Base-by-base conservation (phyloP, 1,140 invertebrate species). In the Dendrolimus kikuchii region DNA sequence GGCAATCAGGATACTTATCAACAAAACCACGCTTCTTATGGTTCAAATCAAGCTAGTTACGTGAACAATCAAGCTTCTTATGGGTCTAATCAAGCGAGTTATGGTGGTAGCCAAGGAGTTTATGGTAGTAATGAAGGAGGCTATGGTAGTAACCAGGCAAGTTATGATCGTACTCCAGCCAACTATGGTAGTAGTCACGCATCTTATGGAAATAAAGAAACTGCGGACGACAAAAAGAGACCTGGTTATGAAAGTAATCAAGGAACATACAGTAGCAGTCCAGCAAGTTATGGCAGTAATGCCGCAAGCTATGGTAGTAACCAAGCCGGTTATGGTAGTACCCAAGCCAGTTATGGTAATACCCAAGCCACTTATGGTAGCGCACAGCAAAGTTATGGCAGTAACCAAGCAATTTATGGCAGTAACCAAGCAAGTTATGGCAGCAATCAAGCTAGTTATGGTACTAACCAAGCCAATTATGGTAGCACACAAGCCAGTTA, bases 61-160 rank as follows among this genome's bases (percentile, higher is more conserved):
- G 50, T 47, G 6, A 54, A 53, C 36, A 42, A 49, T 43, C 53
- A 60, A 49, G 48, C 46, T 9, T 46, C 50, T 43, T 43, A 43
- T 52, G 45, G 51, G 37, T 36, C 39, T 44, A 53, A 46, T 40
- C 59, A 48, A 40, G 48, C 5, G 5, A 45, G 49, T 5, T 57
- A 54, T 43, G 55, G 55, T 38, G 40, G 51, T n/a, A 55, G 9
- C 38, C 60, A 59, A 57, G n/a, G 38, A n/a, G 58, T 53, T 2
- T 55, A 61, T 45, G 51, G 51, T 8, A 36, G 46, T 9, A 46
- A 36, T 40, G 45, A 59, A 50, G 57, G 46, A 4, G 51, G 55
- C 46, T 64, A 59, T 51, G 40, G 47, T 1, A 48, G 44, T 44
- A 38, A 43, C 7, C 51, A 51, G 5, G 48, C 44, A n/a, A 49